Conservation (phyloP, 2,888 invertebrate genomes). For the Fragum fragum region DNA sequence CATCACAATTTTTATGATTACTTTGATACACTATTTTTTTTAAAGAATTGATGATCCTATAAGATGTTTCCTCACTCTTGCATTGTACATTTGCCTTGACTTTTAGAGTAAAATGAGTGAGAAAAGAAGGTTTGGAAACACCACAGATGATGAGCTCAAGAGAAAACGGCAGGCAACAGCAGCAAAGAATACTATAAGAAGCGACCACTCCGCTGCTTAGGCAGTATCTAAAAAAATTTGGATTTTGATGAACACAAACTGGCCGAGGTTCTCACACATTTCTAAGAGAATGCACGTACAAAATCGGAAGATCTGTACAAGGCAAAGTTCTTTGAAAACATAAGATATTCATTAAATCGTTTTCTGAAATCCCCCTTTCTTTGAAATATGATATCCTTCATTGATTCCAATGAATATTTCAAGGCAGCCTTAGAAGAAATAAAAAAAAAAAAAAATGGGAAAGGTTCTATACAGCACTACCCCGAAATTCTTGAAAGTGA, state of each 20-base stretch:
- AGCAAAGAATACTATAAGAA: constrained; percentile 9
- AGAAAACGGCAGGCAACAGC: neutral
- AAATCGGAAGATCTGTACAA: constrained; percentile 29
- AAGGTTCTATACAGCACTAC: constrained; percentile 16
- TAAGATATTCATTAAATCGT: constrained; percentile 1
- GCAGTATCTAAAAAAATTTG: constrained; percentile 22
- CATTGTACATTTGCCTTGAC: too few species aligned
- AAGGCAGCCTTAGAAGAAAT: constrained; percentile 21
- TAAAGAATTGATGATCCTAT: too few species aligned
- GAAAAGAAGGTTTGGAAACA: too few species aligned
- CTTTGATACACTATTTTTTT: too few species aligned
- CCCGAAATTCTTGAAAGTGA: neutral
- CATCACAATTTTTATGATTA: too few species aligned
- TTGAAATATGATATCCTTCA: constrained; percentile 22
- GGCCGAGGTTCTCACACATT: constrained; percentile 10
- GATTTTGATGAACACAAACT: neutral
- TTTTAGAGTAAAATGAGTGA: too few species aligned
- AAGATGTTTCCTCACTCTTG: too few species aligned
- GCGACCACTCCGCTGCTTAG: neutral
- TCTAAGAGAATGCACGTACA: constrained; percentile 37
- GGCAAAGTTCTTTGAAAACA: neutral
- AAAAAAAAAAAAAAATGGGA: constrained; percentile 19
- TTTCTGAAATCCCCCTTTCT: constrained; percentile 20
- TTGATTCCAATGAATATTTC: constrained; percentile 12
- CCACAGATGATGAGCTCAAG: too few species aligned